phyloP scores from a whole-genome alignment of 2,888 invertebrate species.

The Trichogramma evanescens region DNA sequence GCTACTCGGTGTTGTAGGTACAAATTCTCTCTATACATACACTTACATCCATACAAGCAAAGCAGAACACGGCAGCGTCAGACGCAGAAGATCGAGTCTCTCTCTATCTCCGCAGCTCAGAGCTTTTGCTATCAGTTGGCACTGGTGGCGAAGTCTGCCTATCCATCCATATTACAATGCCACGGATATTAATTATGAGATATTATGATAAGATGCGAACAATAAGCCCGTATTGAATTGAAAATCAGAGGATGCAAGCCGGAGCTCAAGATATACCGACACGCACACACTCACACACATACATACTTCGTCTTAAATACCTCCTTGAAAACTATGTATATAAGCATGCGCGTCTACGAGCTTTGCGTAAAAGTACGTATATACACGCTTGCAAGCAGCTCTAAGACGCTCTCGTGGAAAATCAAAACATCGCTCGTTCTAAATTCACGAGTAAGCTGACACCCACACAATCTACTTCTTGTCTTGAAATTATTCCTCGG shows the following conservation, averaged over 20 bases:
- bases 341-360: too few species aligned
- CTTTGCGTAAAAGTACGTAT: too few species aligned
- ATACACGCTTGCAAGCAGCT: too few species aligned
- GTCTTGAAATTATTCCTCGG: neutral
- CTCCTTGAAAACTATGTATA: too few species aligned
- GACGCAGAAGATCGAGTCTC: conserved; percentile 24
- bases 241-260: conserved; percentile 18
- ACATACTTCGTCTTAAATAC: too few species aligned
- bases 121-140: conserved; percentile 45
- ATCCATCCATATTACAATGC: conserved; percentile 48
- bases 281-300: too few species aligned
- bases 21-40: too few species aligned
- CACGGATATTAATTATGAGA: conserved; percentile 48
- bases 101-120: conserved; percentile 21
- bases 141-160: conserved; percentile 43
- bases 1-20: too few species aligned
- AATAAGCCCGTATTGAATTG: conserved; percentile 48
- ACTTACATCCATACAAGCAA: too few species aligned
- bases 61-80: conserved; percentile 17
- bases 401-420: too few species aligned
- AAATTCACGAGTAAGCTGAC: neutral
- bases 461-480: neutral
- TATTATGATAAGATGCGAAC: conserved; percentile 48
- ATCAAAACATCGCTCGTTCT: neutral
- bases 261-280: too few species aligned